These are phyloP conservation scores for Campaea margaritaria DNA, from an alignment of 2,888 invertebrate species.

Conservation along the genomic window DNA sequence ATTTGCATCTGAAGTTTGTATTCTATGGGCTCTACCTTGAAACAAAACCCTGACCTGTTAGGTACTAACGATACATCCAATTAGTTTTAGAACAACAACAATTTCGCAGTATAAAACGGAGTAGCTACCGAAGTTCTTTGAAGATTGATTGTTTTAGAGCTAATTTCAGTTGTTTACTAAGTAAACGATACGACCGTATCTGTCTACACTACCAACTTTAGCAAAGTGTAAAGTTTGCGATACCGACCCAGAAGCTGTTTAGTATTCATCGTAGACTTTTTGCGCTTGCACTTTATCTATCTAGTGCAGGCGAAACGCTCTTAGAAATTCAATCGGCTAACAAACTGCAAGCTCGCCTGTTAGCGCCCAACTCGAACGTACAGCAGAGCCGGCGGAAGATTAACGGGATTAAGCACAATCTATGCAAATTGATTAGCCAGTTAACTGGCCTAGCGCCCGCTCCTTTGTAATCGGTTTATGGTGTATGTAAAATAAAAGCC, in stretches of 20 bases:
- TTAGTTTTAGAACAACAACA: slow-evolving; percentile 21
- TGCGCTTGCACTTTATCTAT: slow-evolving; percentile 22
- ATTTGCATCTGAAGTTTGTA: neutral
- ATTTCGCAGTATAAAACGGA: slow-evolving; percentile 10
- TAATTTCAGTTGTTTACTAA: slow-evolving; percentile 7
- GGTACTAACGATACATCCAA: slow-evolving; percentile 22
- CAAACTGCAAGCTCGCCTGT: slow-evolving; percentile 22
- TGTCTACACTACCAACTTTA: neutral
- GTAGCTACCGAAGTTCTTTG: slow-evolving; percentile 12
- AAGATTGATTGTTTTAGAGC: slow-evolving; percentile 7
- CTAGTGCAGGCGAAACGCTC: slow-evolving; percentile 19
- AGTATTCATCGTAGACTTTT: slow-evolving; percentile 31
- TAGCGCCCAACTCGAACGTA: slow-evolving; percentile 9
- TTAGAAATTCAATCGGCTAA: slow-evolving; percentile 29
- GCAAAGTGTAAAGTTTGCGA: slow-evolving; percentile 5
- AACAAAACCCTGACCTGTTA: slow-evolving; percentile 22
- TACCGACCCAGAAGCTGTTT: slow-evolving; percentile 15
- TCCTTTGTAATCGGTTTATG: slow-evolving; percentile 25
- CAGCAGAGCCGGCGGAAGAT: slow-evolving; percentile 14
- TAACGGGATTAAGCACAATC: slow-evolving; percentile 27
- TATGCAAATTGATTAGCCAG: slow-evolving; percentile 25
- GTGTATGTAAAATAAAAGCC: slow-evolving; percentile 42
- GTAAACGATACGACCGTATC: slow-evolving; percentile 3
- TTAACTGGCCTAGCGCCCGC: neutral
- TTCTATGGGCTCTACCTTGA: slow-evolving; percentile 7